Evolutionary conservation across 2,113 vertebrate genomes (phyloP).

Genomic region (Carollia perspicillata): DNA sequence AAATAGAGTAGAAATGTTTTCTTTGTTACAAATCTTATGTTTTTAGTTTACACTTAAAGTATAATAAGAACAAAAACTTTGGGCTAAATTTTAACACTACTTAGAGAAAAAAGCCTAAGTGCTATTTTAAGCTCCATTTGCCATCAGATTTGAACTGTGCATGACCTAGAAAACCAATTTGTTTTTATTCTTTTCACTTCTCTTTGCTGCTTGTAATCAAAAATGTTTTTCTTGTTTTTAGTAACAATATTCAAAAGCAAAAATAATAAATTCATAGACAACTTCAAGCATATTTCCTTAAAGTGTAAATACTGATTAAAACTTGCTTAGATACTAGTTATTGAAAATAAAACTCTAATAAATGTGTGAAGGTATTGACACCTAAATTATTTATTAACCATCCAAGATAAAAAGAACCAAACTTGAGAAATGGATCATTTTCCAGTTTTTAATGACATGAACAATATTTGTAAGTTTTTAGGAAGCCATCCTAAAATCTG

Average conservation of each 20-base stretch:
- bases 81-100: background rate
- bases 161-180: background rate
- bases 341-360: background rate
- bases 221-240: background rate
- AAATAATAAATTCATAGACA: too few relatives aligned
- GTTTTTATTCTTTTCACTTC: background rate
- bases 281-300: too few relatives aligned
- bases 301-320: too few relatives aligned
- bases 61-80: background rate
- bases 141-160: conserved; percentile 10
- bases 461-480: background rate
- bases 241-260: background rate
- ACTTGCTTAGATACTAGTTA: too few relatives aligned
- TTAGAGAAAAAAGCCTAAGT: background rate
- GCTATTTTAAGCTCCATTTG: background rate
- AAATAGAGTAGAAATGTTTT: background rate
- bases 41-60: background rate
- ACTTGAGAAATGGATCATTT: background rate
- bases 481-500: background rate
- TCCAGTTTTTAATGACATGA: background rate
- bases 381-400: background rate
- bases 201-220: background rate
- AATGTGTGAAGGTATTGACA: background rate
- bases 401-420: background rate
- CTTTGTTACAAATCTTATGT: background rate